Conservation (phyloP, 64 coral and sea anemone genomes). For the Montipora cactus region DNA sequence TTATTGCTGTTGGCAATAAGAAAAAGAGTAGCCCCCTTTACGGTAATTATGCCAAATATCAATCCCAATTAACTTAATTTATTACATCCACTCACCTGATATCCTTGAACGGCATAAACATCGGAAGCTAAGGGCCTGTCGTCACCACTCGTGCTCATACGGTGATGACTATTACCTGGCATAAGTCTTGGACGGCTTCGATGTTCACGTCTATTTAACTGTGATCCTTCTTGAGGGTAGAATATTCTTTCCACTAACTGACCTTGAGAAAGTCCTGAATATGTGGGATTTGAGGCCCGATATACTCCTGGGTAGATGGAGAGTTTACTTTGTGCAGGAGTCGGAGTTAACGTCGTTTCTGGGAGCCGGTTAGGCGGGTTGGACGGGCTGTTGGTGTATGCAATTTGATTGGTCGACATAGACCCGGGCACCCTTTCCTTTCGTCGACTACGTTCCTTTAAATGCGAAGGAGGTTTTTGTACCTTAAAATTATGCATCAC, state of each 20-base stretch:
- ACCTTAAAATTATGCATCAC: slow-evolving; percentile 44
- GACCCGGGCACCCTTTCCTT: neutral
- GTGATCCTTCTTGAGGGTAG: neutral
- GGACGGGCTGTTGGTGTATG: neutral
- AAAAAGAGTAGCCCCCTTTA: no score
- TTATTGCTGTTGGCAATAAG: no score
- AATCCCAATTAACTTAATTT: neutral
- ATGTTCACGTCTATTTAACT: neutral
- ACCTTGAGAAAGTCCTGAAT: neutral
- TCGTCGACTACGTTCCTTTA: neutral
- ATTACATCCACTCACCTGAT: neutral
- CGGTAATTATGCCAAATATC: no score
- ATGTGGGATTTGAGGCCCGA: neutral
- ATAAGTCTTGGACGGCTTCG: neutral
- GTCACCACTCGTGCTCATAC: neutral
- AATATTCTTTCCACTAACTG: neutral
- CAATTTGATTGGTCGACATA: neutral
- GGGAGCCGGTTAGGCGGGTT: neutral
- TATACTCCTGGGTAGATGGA: neutral
- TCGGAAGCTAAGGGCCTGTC: neutral
- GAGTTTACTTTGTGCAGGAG: neutral
- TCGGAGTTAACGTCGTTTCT: neutral
- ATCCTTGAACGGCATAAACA: neutral
- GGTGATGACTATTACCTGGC: neutral
- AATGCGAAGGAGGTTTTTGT: neutral